A percentile compares a stretch with the other conserved stretches of the same genome.
phyloP scores from a whole-genome alignment of 2,797 vertebrate species.

The Mormyrus hasselquistii region DNA sequence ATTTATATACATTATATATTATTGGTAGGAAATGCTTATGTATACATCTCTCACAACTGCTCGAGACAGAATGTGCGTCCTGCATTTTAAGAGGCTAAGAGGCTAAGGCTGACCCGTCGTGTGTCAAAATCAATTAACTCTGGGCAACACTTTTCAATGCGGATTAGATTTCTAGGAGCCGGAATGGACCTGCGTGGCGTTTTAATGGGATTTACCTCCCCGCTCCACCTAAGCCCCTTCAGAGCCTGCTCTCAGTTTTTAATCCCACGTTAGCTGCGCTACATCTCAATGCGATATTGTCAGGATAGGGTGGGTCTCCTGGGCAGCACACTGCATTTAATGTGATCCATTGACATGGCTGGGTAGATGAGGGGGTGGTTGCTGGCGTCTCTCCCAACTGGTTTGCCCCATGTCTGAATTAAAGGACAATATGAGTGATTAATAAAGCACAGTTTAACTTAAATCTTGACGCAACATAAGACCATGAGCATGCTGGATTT shows the following conservation, averaged over 20 bases:
- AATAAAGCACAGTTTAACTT: not conserved
- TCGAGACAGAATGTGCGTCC: constrained; percentile 4
- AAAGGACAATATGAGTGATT: not conserved
- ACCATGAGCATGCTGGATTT: not conserved
- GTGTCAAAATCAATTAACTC: constrained; percentile 28
- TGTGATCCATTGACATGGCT: not conserved
- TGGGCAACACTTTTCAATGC: constrained; percentile 14
- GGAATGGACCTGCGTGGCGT: not conserved
- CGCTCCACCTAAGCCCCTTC: not conserved
- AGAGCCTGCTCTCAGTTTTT: constrained; percentile 1
- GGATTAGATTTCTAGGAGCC: constrained; percentile 11
- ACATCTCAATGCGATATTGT: not conserved
- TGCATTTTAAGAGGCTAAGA: constrained; percentile 2
- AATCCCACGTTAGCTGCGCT: not conserved
- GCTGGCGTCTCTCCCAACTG: not conserved
- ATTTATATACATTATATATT: not conserved
- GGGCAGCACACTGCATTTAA: not conserved
- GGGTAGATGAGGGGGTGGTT: not conserved
- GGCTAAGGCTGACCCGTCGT: constrained; percentile 14
- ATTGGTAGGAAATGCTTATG: not conserved
- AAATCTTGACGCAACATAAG: not conserved
- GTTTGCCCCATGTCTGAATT: not conserved
- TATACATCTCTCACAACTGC: not conserved
- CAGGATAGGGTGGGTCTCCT: not conserved
- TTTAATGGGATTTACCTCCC: constrained; percentile 8